Base-by-base conservation (phyloP, 1,140 invertebrate genomes). In the Bombus waltoni region DNA sequence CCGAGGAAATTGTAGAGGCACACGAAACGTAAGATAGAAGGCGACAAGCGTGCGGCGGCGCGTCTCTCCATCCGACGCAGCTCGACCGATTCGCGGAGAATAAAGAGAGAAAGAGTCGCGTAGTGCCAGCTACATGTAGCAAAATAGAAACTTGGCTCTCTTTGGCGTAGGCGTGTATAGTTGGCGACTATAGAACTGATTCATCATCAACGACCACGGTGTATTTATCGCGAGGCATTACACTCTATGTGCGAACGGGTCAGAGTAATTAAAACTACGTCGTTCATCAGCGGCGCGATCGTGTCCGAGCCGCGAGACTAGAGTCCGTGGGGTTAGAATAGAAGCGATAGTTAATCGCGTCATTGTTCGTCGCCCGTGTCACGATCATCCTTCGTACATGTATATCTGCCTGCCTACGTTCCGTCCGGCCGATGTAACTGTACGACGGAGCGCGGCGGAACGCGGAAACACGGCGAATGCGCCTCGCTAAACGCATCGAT, bases 91-190 rank as follows among this genome's bases (percentile, higher is more conserved):
- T 59, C 66, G 65, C 22, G 3, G 13, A n/a, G 9, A 57, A 44
- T 59, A 59, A 15, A 57, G 35, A 76, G 75, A 62, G 22, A 75
- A 11, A 83, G 42, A 80, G 83, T 80, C 83, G 83, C 88, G 85
- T 73, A 11, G 3, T 59, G 85, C 79, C 84, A 80, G 62, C 28
- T 80, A 65, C 88, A 81, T 86, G 88, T 89, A 89, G 87, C 85
- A 40, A 89, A 89, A 89, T 89, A 89, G 88, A 89, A 89, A 89
- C 88, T 89, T 89, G 80, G 84, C 88, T 83, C 53, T 75, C 22
- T n/a, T 57, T 42, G 8, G 76, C 78, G 84, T 89, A 79, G 88
- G 88, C 84, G 83, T 84, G 74, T 68, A 59, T 28, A 18, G 10
- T 32, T 40, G 13, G 18, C 65, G 11, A 38, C 32, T 74, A 35